These are phyloP conservation scores for Tyrophagus putrescentiae DNA, from an alignment of 1,140 invertebrate species.

Conservation along the genomic window DNA sequence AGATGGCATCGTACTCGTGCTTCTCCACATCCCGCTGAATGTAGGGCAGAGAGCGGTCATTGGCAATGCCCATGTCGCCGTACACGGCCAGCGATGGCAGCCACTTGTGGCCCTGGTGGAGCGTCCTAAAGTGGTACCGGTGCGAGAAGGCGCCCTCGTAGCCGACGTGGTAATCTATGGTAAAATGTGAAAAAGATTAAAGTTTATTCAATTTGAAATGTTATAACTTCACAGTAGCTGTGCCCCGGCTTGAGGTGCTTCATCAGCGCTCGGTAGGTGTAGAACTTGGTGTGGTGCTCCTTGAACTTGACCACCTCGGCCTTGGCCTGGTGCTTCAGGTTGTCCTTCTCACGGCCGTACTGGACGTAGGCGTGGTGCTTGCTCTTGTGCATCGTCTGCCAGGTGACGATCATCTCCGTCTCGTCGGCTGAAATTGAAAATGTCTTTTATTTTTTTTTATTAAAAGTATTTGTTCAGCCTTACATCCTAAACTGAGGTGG, in stretches of 20 bases:
- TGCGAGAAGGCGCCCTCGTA: neutral
- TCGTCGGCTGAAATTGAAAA: neutral
- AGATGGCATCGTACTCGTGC: conserved; percentile 38
- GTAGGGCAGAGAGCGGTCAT: conserved; percentile 37
- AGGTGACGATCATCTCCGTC: neutral
- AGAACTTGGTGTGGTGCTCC: conserved; percentile 40
- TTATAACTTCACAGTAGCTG: conserved; percentile 43
- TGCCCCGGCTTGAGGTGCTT: conserved; percentile 42
- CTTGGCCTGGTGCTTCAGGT: neutral
- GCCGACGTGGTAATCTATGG: neutral
- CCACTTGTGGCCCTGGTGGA: conserved; percentile 32
- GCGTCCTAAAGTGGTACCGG: conserved; percentile 31
- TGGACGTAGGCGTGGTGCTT: neutral
- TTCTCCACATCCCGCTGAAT: conserved; percentile 33
- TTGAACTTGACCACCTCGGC: neutral
- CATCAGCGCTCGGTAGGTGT: conserved; percentile 58
- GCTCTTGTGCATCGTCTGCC: neutral
- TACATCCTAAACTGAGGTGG: conserved; percentile 20
- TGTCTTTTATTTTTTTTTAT: too few species aligned
- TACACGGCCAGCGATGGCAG: conserved; percentile 37
- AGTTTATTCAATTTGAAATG: neutral
- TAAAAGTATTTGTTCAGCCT: too few species aligned
- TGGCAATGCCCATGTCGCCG: conserved; percentile 42
- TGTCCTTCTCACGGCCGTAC: neutral
- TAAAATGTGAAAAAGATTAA: neutral